Conservation (phyloP, 2,113 vertebrate genomes). For the Mixornis gularis region DNA sequence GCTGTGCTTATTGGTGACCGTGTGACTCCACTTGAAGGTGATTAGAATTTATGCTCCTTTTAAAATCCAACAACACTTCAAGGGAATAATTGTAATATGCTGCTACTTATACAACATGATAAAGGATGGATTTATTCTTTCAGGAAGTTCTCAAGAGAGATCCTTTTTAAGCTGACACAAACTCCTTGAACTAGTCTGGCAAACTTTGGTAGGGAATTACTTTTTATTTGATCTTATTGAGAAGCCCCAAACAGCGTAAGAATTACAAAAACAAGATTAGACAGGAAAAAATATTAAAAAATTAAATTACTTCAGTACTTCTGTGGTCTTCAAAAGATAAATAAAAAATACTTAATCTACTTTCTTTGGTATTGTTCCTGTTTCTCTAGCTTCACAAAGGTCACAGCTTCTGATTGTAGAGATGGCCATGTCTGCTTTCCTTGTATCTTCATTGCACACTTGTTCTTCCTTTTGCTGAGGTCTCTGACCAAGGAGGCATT, state of each 20-base stretch:
- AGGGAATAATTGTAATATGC: neutral
- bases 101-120: neutral
- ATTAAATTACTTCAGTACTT: neutral
- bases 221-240: neutral
- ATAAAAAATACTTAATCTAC: neutral
- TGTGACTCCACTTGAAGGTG: neutral
- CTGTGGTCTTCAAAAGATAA: neutral
- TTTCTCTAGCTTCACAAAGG: neutral
- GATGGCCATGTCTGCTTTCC: neutral
- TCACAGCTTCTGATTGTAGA: neutral
- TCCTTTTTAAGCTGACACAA: neutral
- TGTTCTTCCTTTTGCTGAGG: neutral
- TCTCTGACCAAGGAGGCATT: neutral
- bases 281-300: neutral
- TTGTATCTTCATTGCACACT: neutral
- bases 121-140: neutral
- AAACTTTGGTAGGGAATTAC: neutral
- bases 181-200: neutral
- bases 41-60: neutral
- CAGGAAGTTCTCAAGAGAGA: neutral
- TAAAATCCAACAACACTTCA: neutral
- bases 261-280: conserved; percentile 14
- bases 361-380: neutral
- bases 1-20: neutral
- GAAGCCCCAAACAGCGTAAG: neutral